These are phyloP conservation scores for Eriosoma lanigerum DNA, from an alignment of 1,140 invertebrate genomes.

Conservation along the genomic window DNA sequence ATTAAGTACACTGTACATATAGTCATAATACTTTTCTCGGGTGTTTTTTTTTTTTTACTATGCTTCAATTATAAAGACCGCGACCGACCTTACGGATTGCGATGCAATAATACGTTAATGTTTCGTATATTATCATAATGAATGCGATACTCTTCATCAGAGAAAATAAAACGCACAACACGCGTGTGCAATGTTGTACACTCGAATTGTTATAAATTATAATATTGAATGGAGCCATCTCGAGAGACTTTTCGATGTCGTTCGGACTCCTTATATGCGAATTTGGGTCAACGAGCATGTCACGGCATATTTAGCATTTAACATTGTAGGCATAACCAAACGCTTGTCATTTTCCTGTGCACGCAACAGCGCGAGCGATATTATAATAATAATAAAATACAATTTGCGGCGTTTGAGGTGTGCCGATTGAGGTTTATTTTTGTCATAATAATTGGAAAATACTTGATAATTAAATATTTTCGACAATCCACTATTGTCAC, in stretches of 20 bases:
- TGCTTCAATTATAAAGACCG: not conserved
- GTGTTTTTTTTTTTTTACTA: too few species aligned
- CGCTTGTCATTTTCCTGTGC: not conserved
- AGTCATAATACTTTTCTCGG: not conserved
- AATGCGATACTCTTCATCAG: slow-evolving; percentile 6
- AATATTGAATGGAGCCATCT: not conserved
- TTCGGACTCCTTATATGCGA: not conserved
- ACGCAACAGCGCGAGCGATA: not conserved
- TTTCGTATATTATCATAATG: not conserved
- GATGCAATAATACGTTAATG: not conserved
- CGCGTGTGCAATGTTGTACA: too few species aligned
- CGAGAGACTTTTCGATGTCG: slow-evolving; percentile 5
- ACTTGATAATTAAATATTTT: too few species aligned
- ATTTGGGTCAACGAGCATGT: slow-evolving; percentile 16
- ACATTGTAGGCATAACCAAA: not conserved
- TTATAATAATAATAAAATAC: not conserved
- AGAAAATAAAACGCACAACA: not conserved
- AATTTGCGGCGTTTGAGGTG: not conserved
- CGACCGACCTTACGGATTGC: not conserved
- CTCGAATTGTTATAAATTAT: not conserved
- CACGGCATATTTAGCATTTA: slow-evolving; percentile 13
- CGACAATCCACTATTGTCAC: too few species aligned
- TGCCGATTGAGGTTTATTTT: slow-evolving; percentile 4
- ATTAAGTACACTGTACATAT: not conserved
- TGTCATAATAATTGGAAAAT: too few species aligned